A percentile compares a stretch with the other conserved stretches of the same genome.
phyloP scores from a whole-genome alignment of 2,888 invertebrate species.

The Cinara cedri region DNA sequence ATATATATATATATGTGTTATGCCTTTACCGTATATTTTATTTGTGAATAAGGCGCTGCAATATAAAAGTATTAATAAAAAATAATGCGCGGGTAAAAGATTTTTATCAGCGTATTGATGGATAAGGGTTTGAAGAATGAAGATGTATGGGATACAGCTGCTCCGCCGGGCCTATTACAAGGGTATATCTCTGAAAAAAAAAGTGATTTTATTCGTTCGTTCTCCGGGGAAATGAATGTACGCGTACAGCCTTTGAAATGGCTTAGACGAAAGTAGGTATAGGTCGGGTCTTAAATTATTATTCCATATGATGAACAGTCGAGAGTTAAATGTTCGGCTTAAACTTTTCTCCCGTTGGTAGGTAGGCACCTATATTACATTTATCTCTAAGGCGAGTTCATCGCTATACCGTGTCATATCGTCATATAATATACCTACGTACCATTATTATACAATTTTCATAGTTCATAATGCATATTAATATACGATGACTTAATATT shows the following conservation, averaged over 20 bases:
- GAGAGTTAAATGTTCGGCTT: neutral
- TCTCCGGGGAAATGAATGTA: too few relatives aligned
- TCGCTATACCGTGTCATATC: too few relatives aligned
- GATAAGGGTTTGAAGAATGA: neutral
- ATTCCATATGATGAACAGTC: neutral
- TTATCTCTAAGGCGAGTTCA: too few relatives aligned
- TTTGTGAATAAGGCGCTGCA: neutral
- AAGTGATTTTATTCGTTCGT: neutral
- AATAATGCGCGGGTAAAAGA: neutral
- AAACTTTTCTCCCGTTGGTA: too few relatives aligned
- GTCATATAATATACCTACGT: too few relatives aligned
- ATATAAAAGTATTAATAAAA: neutral
- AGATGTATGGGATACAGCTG: neutral
- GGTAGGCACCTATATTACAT: too few relatives aligned
- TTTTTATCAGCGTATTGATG: conserved; percentile 3
- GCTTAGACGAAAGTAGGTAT: neutral
- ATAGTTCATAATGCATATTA: too few relatives aligned
- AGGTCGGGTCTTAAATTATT: neutral
- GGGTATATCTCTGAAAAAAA: neutral
- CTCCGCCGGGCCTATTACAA: neutral
- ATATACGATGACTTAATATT: too few relatives aligned
- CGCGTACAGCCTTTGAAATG: neutral
- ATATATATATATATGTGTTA: too few relatives aligned
- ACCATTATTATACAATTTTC: too few relatives aligned
- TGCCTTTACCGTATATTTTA: neutral